Evolutionary conservation across 2,888 invertebrate species (phyloP).

Genomic region (Synanthedon formicaeformis): DNA sequence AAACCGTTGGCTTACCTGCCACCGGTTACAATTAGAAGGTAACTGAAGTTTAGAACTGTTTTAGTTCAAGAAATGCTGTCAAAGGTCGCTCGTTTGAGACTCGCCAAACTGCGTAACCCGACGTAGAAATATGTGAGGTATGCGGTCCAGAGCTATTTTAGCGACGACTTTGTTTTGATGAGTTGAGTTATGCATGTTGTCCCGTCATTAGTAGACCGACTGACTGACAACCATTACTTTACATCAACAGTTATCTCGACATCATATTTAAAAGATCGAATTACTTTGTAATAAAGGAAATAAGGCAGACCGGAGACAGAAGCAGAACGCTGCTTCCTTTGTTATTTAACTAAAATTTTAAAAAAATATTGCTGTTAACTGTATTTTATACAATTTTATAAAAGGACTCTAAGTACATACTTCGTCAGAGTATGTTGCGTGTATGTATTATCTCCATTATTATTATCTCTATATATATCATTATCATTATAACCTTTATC

Average conservation of each 20-base stretch:
- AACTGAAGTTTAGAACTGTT: too few species aligned
- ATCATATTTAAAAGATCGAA: not conserved
- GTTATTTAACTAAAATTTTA: not conserved
- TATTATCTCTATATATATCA: too few species aligned
- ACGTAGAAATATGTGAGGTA: constrained; percentile 11
- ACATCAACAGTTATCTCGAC: not conserved
- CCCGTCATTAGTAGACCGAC: not conserved
- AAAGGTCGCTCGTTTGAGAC: too few species aligned
- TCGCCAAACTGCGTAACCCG: not conserved
- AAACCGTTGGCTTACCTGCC: too few species aligned
- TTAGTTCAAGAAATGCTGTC: too few species aligned
- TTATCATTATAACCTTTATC: too few species aligned
- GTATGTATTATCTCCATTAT: too few species aligned
- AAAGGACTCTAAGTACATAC: too few species aligned
- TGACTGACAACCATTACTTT: not conserved
- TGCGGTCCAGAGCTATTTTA: constrained; percentile 16
- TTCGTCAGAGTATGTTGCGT: too few species aligned
- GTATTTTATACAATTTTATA: too few species aligned
- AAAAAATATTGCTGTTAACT: too few species aligned
- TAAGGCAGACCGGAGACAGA: not conserved
- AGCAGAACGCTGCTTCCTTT: constrained; percentile 2
- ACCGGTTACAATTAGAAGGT: too few species aligned
- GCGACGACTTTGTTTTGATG: constrained; percentile 15
- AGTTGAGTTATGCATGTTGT: constrained; percentile 6
- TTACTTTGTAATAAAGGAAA: not conserved